A percentile compares a stretch with the other conserved stretches of the same genome.
phyloP scores from a whole-genome alignment of 2,113 vertebrate genomes.

The Tapirus terrestris region DNA sequence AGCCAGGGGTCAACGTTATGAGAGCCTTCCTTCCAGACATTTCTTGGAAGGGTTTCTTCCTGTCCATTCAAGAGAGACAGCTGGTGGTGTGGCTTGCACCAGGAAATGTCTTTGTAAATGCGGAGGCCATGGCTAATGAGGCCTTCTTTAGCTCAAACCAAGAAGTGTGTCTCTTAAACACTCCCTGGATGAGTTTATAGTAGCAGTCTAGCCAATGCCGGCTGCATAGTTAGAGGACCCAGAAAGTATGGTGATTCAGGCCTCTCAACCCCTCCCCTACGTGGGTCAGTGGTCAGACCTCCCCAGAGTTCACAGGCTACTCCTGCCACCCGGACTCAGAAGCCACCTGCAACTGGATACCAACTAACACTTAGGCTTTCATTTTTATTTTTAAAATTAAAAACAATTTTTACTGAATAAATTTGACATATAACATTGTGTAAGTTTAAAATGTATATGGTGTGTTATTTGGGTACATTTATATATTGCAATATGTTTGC shows the following conservation, averaged over 20 bases:
- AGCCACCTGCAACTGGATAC: background rate
- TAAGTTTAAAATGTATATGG: background rate
- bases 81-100: background rate
- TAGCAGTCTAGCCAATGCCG: background rate
- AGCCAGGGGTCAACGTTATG: background rate
- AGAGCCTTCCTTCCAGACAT: background rate
- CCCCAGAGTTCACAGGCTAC: background rate
- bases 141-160: background rate
- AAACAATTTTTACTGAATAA: background rate
- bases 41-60: slow-evolving; percentile 34
- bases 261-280: background rate
- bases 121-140: background rate
- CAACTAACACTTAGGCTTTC: background rate
- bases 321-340: background rate
- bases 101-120: slow-evolving; percentile 14
- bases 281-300: background rate
- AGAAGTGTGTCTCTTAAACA: background rate
- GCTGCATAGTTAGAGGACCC: background rate
- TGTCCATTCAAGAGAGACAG: background rate
- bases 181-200: background rate
- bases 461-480: background rate
- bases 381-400: background rate
- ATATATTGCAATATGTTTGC: background rate
- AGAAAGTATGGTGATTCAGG: background rate
- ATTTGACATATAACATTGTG: background rate